Conservation (phyloP, 1,140 invertebrate genomes). For the Lasaia peninsularis region DNA sequence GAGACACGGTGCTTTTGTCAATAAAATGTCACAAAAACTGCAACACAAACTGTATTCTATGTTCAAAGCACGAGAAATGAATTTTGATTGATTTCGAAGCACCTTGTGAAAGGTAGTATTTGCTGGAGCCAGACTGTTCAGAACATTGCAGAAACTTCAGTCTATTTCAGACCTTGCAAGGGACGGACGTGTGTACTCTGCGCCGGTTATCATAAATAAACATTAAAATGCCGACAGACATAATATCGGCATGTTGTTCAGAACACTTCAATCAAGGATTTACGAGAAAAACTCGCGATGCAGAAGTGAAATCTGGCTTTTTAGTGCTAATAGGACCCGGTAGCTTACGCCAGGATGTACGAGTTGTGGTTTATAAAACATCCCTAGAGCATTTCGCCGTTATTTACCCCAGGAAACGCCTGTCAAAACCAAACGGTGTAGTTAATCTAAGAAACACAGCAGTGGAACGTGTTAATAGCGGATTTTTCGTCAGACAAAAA, state of each 20-base stretch:
- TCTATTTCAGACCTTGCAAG: not conserved
- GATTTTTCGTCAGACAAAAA: constrained; percentile 79
- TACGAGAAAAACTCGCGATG: constrained; percentile 74
- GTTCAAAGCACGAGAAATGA: not conserved
- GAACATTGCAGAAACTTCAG: constrained; percentile 7
- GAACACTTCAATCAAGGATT: constrained; percentile 46
- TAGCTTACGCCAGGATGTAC: constrained; percentile 79
- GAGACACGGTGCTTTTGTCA: not conserved
- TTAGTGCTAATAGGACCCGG: constrained; percentile 79
- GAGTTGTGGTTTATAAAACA: constrained; percentile 82
- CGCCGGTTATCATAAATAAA: constrained; percentile 27
- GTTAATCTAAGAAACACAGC: constrained; percentile 80
- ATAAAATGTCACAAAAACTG: not conserved
- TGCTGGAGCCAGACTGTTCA: not conserved
- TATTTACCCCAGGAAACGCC: constrained; percentile 82
- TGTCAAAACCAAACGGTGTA: constrained; percentile 80
- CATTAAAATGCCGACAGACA: constrained; percentile 62
- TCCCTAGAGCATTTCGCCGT: constrained; percentile 83
- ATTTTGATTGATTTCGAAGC: not conserved
- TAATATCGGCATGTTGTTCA: constrained; percentile 52
- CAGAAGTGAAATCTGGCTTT: constrained; percentile 81
- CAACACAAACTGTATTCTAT: not conserved
- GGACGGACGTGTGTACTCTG: not conserved
- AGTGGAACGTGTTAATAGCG: constrained; percentile 73
- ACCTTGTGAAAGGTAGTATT: not conserved